phyloP scores from a whole-genome alignment of 2,113 vertebrate species.

The Poeciliopsis occidentalis region DNA sequence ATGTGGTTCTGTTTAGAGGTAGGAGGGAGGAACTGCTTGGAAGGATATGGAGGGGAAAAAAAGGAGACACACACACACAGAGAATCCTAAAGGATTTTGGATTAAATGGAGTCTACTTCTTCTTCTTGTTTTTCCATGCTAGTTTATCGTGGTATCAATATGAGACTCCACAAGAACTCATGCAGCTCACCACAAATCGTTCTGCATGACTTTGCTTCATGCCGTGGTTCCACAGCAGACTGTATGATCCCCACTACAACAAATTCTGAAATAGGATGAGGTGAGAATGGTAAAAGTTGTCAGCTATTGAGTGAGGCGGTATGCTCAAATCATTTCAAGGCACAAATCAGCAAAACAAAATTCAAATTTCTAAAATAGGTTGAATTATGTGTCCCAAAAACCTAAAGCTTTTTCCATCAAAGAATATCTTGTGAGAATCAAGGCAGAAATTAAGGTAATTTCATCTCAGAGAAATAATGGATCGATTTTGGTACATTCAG shows the following conservation, averaged over 20 bases:
- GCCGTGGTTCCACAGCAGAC: conserved; percentile 19
- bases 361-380: conserved; percentile 10
- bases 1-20: conserved; percentile 78
- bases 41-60: conserved; percentile 24
- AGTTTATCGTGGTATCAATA: conserved; percentile 31
- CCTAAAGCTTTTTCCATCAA: conserved; percentile 5
- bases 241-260: conserved; percentile 29
- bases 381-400: conserved; percentile 10
- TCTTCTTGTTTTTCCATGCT: conserved; percentile 37
- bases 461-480: conserved; percentile 23
- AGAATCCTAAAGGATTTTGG: conserved; percentile 10
- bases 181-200: conserved; percentile 43
- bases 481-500: conserved; percentile 35
- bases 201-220: conserved; percentile 21
- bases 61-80: neutral
- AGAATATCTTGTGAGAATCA: conserved; percentile 9
- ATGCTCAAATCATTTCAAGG: neutral
- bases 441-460: conserved; percentile 34
- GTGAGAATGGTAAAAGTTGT: neutral
- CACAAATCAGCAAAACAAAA: conserved; percentile 5
- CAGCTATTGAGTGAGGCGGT: conserved; percentile 1
- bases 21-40: conserved; percentile 36
- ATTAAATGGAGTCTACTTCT: conserved; percentile 35
- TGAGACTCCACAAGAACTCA: conserved; percentile 33
- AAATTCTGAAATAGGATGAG: neutral